Base-by-base conservation (phyloP, 2,113 vertebrate genomes). In the Oncorhynchus tshawytscha region DNA sequence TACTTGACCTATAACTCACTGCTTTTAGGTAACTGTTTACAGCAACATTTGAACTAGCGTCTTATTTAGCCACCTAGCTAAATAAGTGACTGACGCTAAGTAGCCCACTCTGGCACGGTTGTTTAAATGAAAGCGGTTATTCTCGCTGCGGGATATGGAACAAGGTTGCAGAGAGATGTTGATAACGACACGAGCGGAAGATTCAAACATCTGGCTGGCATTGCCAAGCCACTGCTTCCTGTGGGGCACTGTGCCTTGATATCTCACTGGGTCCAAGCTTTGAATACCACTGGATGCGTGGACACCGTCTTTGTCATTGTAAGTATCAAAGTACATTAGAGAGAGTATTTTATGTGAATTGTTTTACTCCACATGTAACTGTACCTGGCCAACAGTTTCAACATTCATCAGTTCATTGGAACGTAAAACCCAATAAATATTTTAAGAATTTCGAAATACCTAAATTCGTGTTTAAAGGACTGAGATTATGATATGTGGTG, bases 101-200 rank as follows among this genome's bases (percentile, higher is more conserved):
- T 18, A 54, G 51, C 51, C 12, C 4, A 54, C 13, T 18, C 16
- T 18, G 51, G 12, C 51, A 54, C 16, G 9, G 12, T 54, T 54
- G 5, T 54, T 54, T 54, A 15, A 54, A 95, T 95, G 94, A 95
- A 94, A 73, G 94, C 91, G 0, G 85, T 95, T 1, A 90, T 95
- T 67, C 87, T 95, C 45, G 94, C 93, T n/a, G 94, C 94, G 22
- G 94, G 94, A 0, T 95, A 95, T 79, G 94, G 94, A 1, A 95
- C 94, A 70, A 85, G 94, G 83, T 86, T 95, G 13, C 92, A 93
- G 83, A 73, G 84, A 75, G 94, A 95, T 9, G 82, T 94, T 6
- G 64, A 76, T 20, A 84, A 80, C 3, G 92, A 93, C 66, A 29
- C 34, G 7, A 91, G 88, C 78, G 91, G 91, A 31, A 81, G 45